A percentile compares a stretch with the other conserved stretches of the same genome.
These are phyloP conservation scores for Morinoia aosen DNA, from an alignment of 2,888 invertebrate genomes.

Conservation along the genomic window DNA sequence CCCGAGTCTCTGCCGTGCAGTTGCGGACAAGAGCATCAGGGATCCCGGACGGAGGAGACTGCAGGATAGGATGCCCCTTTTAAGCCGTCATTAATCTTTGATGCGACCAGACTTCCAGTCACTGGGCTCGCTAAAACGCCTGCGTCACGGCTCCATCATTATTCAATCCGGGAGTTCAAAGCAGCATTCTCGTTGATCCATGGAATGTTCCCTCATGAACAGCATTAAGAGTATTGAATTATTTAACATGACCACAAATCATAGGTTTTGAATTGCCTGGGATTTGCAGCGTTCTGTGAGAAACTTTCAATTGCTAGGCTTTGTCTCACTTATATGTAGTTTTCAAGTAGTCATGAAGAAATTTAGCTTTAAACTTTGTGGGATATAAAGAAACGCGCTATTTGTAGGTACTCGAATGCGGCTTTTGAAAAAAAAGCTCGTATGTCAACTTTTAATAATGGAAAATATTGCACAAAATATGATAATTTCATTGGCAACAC, in stretches of 20 bases:
- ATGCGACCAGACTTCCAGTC: conserved; percentile 17
- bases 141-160: background rate
- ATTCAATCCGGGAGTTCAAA: background rate
- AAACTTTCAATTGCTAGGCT: background rate
- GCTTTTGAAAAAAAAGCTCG: no score
- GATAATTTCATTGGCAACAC: no score
- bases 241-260: background rate
- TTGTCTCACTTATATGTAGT: background rate
- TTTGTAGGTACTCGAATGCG: no score
- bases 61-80: background rate
- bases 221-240: background rate
- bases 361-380: background rate
- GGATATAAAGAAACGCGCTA: no score
- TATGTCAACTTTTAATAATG: no score
- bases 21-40: background rate
- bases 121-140: background rate
- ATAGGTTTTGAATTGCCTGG: background rate
- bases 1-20: background rate
- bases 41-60: background rate
- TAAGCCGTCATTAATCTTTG: background rate
- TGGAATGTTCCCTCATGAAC: background rate
- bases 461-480: no score
- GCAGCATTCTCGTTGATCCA: background rate
- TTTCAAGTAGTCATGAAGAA: background rate
- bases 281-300: background rate